These are phyloP conservation scores for Agriotes lineatus DNA, from an alignment of 2,888 invertebrate genomes.

Conservation along the genomic window DNA sequence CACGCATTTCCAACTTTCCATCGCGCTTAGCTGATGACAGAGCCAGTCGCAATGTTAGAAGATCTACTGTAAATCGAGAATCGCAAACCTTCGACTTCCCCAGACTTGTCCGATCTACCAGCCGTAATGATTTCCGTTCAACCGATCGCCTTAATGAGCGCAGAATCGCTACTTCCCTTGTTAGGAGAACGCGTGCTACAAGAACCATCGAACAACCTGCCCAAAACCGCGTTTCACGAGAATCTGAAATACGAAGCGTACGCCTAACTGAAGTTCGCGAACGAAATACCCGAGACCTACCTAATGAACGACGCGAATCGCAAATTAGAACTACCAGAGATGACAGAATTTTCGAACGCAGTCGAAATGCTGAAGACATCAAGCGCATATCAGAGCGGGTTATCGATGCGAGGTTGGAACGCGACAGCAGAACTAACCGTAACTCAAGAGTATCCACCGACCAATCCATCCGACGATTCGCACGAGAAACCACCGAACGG, in stretches of 20 bases:
- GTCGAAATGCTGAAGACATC: neutral
- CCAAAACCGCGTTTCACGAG: too few relatives aligned
- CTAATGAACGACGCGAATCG: neutral
- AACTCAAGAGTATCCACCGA: neutral
- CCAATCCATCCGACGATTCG: too few relatives aligned
- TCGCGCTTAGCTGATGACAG: neutral
- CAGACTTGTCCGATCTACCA: too few relatives aligned
- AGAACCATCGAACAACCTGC: neutral
- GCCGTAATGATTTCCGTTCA: too few relatives aligned
- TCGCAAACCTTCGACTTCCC: neutral
- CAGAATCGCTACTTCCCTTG: too few relatives aligned
- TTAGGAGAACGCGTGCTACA: too few relatives aligned
- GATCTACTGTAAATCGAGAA: neutral
- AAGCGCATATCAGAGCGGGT: too few relatives aligned
- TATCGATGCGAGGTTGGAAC: too few relatives aligned
- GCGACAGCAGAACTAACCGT: neutral
- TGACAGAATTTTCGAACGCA: neutral
- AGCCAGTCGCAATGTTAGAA: neutral
- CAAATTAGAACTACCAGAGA: neutral
- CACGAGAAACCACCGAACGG: too few relatives aligned
- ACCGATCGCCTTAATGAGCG: too few relatives aligned
- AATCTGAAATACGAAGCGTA: too few relatives aligned
- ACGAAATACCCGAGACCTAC: neutral
- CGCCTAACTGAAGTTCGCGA: too few relatives aligned
- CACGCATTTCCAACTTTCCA: constrained; percentile 32